Percentiles rank a stretch among this genome's conserved stretches.
These are phyloP conservation scores for Calyptommatus sinebrachiatus DNA, from an alignment of 2,113 vertebrate species.

Conservation along the genomic window DNA sequence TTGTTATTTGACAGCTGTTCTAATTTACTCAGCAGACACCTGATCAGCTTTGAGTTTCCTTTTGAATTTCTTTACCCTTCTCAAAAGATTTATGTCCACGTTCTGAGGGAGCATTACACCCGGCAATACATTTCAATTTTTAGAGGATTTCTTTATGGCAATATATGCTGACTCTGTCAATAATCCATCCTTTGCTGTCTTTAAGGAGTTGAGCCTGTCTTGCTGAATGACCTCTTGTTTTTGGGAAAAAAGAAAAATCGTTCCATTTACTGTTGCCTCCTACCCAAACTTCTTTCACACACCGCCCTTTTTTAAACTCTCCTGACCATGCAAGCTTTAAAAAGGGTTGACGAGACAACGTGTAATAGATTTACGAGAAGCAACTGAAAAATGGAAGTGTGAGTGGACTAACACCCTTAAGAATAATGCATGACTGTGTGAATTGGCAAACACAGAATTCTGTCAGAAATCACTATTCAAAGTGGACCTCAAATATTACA, in stretches of 20 bases:
- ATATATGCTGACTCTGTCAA: constrained; percentile 48
- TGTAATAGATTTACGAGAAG: constrained; percentile 29
- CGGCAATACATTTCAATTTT: constrained; percentile 56
- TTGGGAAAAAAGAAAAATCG: constrained; percentile 22
- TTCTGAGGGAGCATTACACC: constrained; percentile 44
- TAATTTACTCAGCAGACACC: constrained; percentile 37
- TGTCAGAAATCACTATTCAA: constrained; percentile 5
- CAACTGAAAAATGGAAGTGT: constrained; percentile 25
- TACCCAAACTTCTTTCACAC: constrained; percentile 25
- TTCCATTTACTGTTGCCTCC: constrained; percentile 27
- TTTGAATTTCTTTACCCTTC: constrained; percentile 27
- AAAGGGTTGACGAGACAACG: constrained; percentile 13
- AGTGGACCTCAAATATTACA: neutral
- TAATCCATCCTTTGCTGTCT: constrained; percentile 23
- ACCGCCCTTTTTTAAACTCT: constrained; percentile 20
- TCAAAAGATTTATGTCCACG: constrained; percentile 36
- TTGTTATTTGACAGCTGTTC: constrained; percentile 25
- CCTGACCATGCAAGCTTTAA: constrained; percentile 8
- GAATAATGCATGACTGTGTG: constrained; percentile 8
- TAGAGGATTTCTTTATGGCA: constrained; percentile 33
- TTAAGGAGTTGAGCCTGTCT: constrained; percentile 25
- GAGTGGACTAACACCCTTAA: constrained; percentile 16
- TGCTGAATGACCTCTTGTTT: constrained; percentile 27
- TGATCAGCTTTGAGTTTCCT: constrained; percentile 40
- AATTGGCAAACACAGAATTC: neutral